These are phyloP conservation scores for Daphoenositta chrysoptera DNA, from an alignment of 2,113 vertebrate species.

Conservation along the genomic window DNA sequence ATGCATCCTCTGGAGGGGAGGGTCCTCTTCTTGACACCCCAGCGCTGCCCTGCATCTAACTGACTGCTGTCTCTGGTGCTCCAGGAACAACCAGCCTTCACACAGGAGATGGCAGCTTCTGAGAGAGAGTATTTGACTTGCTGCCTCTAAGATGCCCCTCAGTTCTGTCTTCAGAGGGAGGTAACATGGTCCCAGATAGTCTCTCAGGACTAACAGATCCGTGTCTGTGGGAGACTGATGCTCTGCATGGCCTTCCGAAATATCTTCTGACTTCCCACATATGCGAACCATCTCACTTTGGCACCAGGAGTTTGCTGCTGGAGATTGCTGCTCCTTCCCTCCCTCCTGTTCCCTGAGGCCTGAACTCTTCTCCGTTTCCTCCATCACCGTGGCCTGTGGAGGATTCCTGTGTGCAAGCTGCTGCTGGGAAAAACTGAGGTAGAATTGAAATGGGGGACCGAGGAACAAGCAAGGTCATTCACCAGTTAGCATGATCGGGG, in stretches of 20 bases:
- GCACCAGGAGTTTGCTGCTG: neutral
- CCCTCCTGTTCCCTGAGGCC: neutral
- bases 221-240: neutral
- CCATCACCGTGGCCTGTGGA: neutral
- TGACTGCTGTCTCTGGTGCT: neutral
- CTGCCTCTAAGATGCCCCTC: neutral
- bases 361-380: neutral
- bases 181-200: neutral
- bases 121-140: neutral
- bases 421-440: neutral
- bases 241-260: neutral
- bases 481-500: too few species aligned
- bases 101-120: neutral
- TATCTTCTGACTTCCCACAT: neutral
- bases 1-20: neutral
- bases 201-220: neutral
- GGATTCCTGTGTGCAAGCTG: neutral
- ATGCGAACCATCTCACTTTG: neutral
- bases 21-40: neutral
- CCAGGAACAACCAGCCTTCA: neutral
- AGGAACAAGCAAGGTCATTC: neutral
- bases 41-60: neutral
- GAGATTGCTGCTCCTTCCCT: neutral
- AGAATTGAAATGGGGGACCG: neutral
- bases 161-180: neutral